Base-by-base conservation (phyloP, 2,797 vertebrate species). In the Triplophysa bombifrons region DNA sequence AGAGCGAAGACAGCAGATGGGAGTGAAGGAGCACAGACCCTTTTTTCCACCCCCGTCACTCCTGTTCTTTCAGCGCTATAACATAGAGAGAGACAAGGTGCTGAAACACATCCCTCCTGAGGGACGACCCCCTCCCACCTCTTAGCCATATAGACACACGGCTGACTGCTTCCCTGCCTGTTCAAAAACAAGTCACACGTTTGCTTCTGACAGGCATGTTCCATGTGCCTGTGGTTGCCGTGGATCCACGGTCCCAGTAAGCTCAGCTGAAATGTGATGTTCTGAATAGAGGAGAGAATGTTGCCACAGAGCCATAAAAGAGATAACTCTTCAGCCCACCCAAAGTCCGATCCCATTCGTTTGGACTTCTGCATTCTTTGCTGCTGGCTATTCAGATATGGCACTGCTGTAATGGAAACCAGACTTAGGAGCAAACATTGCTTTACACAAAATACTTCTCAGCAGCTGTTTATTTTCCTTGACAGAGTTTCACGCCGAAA, bases 401-500 rank as follows among this genome's bases (percentile, higher is more conserved):
- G 79, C 72, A 44, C 11, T 34, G 61, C 25, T 65, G 46, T 91
- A 91, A 93, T 92, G 87, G 88, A 89, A 91, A 83, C 91, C 90
- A 93, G 91, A 92, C 78, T 82, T 83, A 86, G 89, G 90, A 84
- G 88, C 85, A 90, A 92, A 90, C 88, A 84, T 88, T 84, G 83
- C 86, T 89, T 89, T 91, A 87, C 90, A 90, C 88, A 91, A 90
- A 91, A 92, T 89, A 89, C 89, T 88, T 85, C 83, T 82, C 83
- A 86, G 85, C 84, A 84, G 77, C 81, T 92, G 91, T 92, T 93
- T 93, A 91, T 93, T 93, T 88, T 93, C 82, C 69, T 89, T 91
- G 71, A 83, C 6, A 85, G 87, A 87, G 86, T 82, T 86, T 91
- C 89, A 87, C 80, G 76, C 83, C 87, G 14, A 83, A 78, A 71